Conservation (phyloP, 2,797 vertebrate species). For the Channa striata region DNA sequence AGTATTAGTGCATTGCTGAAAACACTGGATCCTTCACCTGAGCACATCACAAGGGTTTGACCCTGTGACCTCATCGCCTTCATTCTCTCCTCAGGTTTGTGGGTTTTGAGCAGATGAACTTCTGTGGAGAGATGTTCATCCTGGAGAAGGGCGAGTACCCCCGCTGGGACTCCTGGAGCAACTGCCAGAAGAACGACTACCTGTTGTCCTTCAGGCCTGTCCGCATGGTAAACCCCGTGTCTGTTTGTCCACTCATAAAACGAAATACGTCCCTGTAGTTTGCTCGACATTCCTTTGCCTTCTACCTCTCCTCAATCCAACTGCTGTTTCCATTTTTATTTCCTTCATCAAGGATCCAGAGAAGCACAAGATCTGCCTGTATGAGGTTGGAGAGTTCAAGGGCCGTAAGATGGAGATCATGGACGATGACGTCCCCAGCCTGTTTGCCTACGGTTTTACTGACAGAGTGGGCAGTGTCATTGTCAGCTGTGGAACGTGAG, state of each 20-base stretch:
- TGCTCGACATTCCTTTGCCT: not conserved
- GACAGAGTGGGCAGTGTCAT: slow-evolving; percentile 85
- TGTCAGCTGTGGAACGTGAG: slow-evolving; percentile 85
- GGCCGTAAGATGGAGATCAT: slow-evolving; percentile 88
- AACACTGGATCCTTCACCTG: not conserved
- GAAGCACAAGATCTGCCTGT: slow-evolving; percentile 85
- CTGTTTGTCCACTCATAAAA: too few species aligned
- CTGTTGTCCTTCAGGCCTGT: slow-evolving; percentile 87
- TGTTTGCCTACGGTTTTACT: slow-evolving; percentile 85
- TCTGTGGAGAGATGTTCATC: slow-evolving; percentile 89
- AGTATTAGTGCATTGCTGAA: not conserved
- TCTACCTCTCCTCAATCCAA: not conserved
- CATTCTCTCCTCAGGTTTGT: slow-evolving; percentile 76
- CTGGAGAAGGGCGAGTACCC: slow-evolving; percentile 89
- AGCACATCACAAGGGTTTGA: not conserved
- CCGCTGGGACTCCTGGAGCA: slow-evolving; percentile 89
- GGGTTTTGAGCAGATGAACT: slow-evolving; percentile 87
- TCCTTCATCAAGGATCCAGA: slow-evolving; percentile 72
- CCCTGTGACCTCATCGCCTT: not conserved
- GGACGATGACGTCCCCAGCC: slow-evolving; percentile 85
- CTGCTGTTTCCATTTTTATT: not conserved
- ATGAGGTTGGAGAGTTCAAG: slow-evolving; percentile 85
- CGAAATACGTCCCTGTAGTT: not conserved
- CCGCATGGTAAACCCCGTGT: slow-evolving; percentile 79
- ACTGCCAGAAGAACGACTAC: slow-evolving; percentile 87